Evolutionary conservation across 1,140 invertebrate species (phyloP), one percentile per base, ranked within the genome.

Genomic region (Zaprionus kolodkinae): DNA sequence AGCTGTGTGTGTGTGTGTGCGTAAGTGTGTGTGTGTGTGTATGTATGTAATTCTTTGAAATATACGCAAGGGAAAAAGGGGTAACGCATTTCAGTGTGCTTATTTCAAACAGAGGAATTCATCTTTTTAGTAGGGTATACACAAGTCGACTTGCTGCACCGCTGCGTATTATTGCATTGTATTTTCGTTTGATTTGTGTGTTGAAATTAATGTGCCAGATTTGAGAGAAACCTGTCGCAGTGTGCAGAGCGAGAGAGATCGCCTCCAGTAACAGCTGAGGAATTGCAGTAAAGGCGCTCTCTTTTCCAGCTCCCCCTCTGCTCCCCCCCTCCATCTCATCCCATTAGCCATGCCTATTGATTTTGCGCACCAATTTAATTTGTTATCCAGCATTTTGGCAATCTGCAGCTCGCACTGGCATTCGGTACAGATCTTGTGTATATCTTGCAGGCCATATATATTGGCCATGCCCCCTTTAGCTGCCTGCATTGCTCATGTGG

Each of bases 111-210:
- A 33, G 30, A 6, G 5, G 1, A 6, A 1, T 35, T 35, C 4
- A 2, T 35, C 1, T 35, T 10, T 9, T 38, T 21, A 12, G 30
- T 13, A 85, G 82, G 40, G 82, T 69, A 87, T 78, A 13, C 4
- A 1, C 0, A 0, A 6, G 69, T 88, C 72, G 55, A 43, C 30
- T 21, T 4, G 10, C 12, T 0, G 1, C 7, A 5, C 6, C 3
- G 5, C 9, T 17, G 21, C 10, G 27, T 13, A 56, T 73, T 13
- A 56, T 73, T 68, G 63, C 75, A 75, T 83, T 87, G 83, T 64
- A 76, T 81, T 83, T 76, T 86, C 72, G 87, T 79, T 87, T 89
- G 76, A 87, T 88, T 88, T 88, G 83, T 84, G 69, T 84, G 3
- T 88, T 84, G 78, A 79, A 84, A 84, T 88, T 21, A 21, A 21